Base-by-base conservation (phyloP, 2,797 vertebrate genomes). In the Diplodus puntazzo region DNA sequence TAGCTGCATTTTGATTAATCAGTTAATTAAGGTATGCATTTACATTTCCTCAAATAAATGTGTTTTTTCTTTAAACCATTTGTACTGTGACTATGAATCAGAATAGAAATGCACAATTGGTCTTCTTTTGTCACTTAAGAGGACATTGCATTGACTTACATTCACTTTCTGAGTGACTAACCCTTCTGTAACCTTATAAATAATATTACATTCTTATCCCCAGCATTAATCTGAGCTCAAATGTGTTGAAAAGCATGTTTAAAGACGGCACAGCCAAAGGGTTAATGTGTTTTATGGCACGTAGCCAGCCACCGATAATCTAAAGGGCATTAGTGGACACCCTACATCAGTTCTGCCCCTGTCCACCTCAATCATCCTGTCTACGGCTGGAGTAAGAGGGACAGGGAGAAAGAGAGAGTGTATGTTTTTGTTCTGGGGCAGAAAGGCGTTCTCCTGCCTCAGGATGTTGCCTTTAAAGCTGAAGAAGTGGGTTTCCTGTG, bases 391-490 rank as follows among this genome's bases (percentile, higher is more conserved):
- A 43, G 59, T 63, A 17, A 43, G 69, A 62, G 61, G 69, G 60
- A 49, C 62, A 54, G 79, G 65, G 72, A 79, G 77, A 86, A 80
- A 75, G 82, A 43, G 75, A 80, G 77, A 89, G 85, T 79, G 77
- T 75, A 50, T 92, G 89, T 94, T 93, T 95, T 93, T 94, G 93
- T 93, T 94, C 94, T 89, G 59, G 58, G 81, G 60, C 79, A 92
- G 90, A 94, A 95, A 95, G 95, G 93, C 92, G 85, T 94, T 91
- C 89, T 94, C 94, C 83, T 86, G 84, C 81, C 79, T 92, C 95
- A 96, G 95, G 95, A 95, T 94, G 95, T 96, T 88, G 93, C 93
- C 87, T 94, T 95, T 94, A 92, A 95, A 95, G 86, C 89, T 86
- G 88, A 92, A 94, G 90, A 94, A 92, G 92, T 93, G 88, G 89